phyloP scores from a whole-genome alignment of 2,113 vertebrate genomes.

The Oenanthe oenanthe region DNA sequence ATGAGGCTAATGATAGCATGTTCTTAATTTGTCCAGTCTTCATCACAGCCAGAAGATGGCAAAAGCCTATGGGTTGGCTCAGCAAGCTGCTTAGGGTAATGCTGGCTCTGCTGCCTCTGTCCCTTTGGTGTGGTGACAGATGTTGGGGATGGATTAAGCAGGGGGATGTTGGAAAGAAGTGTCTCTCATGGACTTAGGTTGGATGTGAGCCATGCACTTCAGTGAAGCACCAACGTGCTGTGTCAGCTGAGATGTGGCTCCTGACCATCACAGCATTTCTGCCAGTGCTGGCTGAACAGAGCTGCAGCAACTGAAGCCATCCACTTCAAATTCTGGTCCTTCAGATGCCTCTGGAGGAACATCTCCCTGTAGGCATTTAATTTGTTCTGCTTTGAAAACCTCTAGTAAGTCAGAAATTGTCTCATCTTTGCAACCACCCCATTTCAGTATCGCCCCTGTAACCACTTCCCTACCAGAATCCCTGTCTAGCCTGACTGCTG shows the following conservation, averaged over 20 bases:
- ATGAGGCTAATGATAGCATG: neutral
- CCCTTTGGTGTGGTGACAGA: neutral
- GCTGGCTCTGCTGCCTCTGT: neutral
- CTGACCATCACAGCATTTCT: neutral
- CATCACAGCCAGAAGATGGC: neutral
- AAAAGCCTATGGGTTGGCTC: neutral
- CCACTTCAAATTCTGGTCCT: neutral
- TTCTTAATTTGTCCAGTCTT: neutral
- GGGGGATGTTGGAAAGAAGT: neutral
- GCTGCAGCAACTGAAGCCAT: neutral
- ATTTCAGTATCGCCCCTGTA: neutral
- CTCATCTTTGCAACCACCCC: neutral
- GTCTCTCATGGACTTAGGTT: neutral
- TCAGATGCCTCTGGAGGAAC: neutral
- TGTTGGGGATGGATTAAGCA: neutral
- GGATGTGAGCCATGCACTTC: neutral
- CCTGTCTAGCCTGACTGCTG: neutral
- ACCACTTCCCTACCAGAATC: neutral
- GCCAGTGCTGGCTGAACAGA: neutral
- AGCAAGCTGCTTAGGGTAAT: neutral
- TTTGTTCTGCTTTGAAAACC: neutral
- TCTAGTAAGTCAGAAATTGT: neutral
- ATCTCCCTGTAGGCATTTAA: neutral
- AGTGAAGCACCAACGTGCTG: neutral
- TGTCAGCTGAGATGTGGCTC: neutral